Evolutionary conservation across 2,888 invertebrate genomes (phyloP).

Genomic region (Iphiclides podalirius): DNA sequence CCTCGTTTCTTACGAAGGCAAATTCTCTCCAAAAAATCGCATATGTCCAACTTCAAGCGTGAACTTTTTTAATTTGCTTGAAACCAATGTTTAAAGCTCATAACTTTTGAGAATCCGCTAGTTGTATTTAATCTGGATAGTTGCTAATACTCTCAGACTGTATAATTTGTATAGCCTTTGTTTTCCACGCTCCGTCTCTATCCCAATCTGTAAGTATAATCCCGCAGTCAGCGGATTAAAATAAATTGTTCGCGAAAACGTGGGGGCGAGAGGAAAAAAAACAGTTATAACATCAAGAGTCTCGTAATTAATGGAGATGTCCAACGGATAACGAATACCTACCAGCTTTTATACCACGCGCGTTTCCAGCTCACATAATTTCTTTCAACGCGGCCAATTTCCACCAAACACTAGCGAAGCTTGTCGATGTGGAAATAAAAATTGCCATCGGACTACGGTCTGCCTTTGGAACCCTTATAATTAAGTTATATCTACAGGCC

Average conservation of each 20-base stretch:
- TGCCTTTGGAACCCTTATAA: slow-evolving; percentile 17
- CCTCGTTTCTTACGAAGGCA: no score
- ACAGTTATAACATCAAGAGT: slow-evolving; percentile 53
- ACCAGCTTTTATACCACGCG: slow-evolving; percentile 34
- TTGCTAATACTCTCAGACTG: slow-evolving; percentile 8
- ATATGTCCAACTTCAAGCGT: no score
- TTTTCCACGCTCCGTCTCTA: slow-evolving; percentile 31
- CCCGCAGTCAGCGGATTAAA: slow-evolving; percentile 50
- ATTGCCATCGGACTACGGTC: background rate
- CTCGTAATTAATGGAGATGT: slow-evolving; percentile 58
- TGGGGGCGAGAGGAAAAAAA: slow-evolving; percentile 41
- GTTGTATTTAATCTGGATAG: background rate
- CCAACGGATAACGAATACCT: slow-evolving; percentile 40
- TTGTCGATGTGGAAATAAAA: slow-evolving; percentile 4
- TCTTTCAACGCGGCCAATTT: slow-evolving; percentile 19
- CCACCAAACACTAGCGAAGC: slow-evolving; percentile 10
- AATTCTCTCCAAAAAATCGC: no score
- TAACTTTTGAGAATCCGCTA: background rate
- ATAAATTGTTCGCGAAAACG: slow-evolving; percentile 60
- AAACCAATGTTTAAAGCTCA: no score
- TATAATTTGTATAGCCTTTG: slow-evolving; percentile 16
- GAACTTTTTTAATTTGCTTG: no score
- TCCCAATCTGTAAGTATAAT: slow-evolving; percentile 59
- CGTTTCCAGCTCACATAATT: slow-evolving; percentile 12
- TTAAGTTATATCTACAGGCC: slow-evolving; percentile 15